Base-by-base conservation (phyloP, 2,113 vertebrate species). In the Andinoacara biseriatus region DNA sequence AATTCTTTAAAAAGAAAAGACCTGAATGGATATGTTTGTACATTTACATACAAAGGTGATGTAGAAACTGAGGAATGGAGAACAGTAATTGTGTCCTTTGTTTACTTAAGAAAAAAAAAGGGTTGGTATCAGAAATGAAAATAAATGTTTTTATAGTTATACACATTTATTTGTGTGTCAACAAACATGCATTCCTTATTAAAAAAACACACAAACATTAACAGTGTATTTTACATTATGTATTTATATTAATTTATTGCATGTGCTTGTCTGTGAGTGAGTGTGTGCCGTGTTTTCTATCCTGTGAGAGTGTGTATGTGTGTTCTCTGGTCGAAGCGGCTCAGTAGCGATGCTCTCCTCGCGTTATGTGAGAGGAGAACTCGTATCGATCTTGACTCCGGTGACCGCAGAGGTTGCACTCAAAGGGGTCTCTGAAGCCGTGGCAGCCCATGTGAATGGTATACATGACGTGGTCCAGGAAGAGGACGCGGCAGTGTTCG, bases 371-470 rank as follows among this genome's bases (percentile, higher is more conserved):
- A 15, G 98, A 99, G 18, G 98, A 99, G 94, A 99, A 99, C 94
- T 99, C 98, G 22, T 99, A 99, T 65, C 98, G 96, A 96, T 99
- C 98, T 94, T 98, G 98, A 91, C 98, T 99, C 65, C 96, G 97
- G 92, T 99, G 97, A 84, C 98, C 98, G 33, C 98, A 99, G 95
- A 99, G 96, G 95, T 99, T 99, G 96, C 98, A 99, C 93, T 99
- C 97, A 7, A 99, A 99, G 83, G 98, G 98, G 88, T 99, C 97
- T 1, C 98, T 97, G 95, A 99, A 99, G 83, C 98, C 98, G 3
- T 99, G 98, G 92, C 98, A 99, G 85, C 98, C 98, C 98, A 99
- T 99, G 88, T 99, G 98, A 89, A 99, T 99, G 33, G 98, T 99
- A 81, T 99, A 99, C 98, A 99, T 99, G 91, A 99, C 98, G 4